Percentiles rank a stretch among this genome's conserved stretches.
phyloP scores from a whole-genome alignment of 2,888 invertebrate species.

The Drosophila crucigera region DNA sequence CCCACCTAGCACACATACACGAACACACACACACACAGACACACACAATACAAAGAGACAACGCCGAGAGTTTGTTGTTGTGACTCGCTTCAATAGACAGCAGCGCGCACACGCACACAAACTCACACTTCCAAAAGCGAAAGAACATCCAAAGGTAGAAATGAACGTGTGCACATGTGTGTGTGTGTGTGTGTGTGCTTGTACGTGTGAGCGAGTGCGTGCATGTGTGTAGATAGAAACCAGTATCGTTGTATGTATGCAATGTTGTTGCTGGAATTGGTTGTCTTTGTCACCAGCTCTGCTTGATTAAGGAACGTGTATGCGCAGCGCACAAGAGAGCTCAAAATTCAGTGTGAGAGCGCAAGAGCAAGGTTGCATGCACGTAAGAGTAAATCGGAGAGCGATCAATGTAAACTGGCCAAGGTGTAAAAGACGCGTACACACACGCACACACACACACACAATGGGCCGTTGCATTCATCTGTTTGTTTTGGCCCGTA shows the following conservation, averaged over 20 bases:
- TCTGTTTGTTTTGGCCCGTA: conserved; percentile 17
- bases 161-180: conserved; percentile 1
- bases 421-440: conserved; percentile 13
- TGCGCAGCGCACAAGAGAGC: conserved; percentile 28
- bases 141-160: conserved; percentile 26
- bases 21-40: conserved; percentile 17
- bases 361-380: conserved; percentile 17
- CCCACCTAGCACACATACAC: conserved; percentile 55
- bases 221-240: conserved; percentile 48
- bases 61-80: conserved; percentile 22
- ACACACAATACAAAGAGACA: conserved; percentile 19
- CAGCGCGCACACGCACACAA: conserved; percentile 22
- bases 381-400: conserved; percentile 29
- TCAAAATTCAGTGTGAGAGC: not conserved
- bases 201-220: conserved; percentile 8
- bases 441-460: not conserved
- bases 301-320: conserved; percentile 56
- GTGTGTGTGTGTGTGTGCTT: conserved; percentile 11
- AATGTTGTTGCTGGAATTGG: conserved; percentile 35
- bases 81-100: conserved; percentile 57
- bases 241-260: conserved; percentile 48
- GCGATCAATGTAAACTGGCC: conserved; percentile 17
- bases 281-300: conserved; percentile 48
- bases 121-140: conserved; percentile 14
- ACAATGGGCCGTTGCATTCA: not conserved